A percentile compares a stretch with the other conserved stretches of the same genome.
Conservation (phyloP, 2,797 vertebrate species). For the Yasuhikotakia modesta region DNA sequence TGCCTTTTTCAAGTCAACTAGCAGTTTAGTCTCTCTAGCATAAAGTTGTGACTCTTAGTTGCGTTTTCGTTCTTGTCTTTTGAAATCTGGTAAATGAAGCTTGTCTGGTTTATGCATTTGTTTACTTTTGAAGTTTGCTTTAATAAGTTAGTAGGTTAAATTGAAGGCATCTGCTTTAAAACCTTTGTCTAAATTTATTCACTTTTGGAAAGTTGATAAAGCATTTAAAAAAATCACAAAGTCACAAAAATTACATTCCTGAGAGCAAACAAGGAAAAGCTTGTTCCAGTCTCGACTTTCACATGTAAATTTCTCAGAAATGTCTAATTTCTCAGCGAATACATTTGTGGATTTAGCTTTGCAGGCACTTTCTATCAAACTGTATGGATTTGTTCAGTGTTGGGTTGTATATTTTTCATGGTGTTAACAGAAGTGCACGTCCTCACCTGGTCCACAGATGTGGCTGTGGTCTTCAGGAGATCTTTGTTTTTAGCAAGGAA, state of each 20-base stretch:
- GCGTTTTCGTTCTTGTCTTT: neutral
- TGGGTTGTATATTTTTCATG: slow-evolving; percentile 48
- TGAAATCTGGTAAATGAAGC: neutral
- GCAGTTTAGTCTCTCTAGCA: neutral
- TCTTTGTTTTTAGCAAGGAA: slow-evolving; percentile 6
- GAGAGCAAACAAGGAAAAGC: too few species aligned
- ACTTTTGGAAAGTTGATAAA: too few species aligned
- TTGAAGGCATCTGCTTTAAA: too few species aligned
- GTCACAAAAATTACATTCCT: neutral
- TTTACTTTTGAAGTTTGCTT: too few species aligned
- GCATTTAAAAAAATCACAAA: neutral
- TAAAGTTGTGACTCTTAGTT: neutral
- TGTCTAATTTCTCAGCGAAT: slow-evolving; percentile 49
- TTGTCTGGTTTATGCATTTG: too few species aligned
- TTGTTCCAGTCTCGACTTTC: slow-evolving; percentile 40
- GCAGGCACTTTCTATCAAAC: slow-evolving; percentile 17
- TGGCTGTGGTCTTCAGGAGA: slow-evolving; percentile 19
- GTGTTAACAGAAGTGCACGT: slow-evolving; percentile 49
- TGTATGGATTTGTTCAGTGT: slow-evolving; percentile 42
- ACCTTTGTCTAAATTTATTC: too few species aligned
- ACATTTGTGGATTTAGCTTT: slow-evolving; percentile 21
- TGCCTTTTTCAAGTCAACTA: neutral
- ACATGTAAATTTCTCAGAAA: slow-evolving; percentile 52
- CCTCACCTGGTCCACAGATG: slow-evolving; percentile 67
- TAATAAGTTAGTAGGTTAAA: too few species aligned